phyloP scores from a whole-genome alignment of 2,888 invertebrate genomes.

The Hirtodrosophila alboralis region DNA sequence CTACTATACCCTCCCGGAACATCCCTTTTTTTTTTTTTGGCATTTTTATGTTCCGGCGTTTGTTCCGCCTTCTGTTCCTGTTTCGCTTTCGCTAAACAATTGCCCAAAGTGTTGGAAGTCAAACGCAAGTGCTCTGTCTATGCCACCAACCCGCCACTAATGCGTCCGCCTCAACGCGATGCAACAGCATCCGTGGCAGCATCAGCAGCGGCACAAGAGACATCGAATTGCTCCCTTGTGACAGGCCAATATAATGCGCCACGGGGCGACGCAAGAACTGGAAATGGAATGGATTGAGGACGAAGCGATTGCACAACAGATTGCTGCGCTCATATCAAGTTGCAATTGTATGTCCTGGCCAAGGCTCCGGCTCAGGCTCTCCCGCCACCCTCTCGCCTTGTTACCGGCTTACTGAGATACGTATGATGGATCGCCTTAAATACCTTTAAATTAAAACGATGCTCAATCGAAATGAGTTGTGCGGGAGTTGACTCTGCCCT shows the following conservation, averaged over 20 bases:
- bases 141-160: slow-evolving; percentile 73
- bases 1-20: slow-evolving; percentile 38
- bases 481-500: slow-evolving; percentile 29
- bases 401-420: slow-evolving; percentile 61
- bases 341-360: slow-evolving; percentile 63
- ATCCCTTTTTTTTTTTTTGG: slow-evolving; percentile 61
- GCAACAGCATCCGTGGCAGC: slow-evolving; percentile 33
- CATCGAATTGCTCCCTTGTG: slow-evolving; percentile 84
- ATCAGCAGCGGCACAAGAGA: slow-evolving; percentile 51
- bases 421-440: slow-evolving; percentile 83
- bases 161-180: slow-evolving; percentile 65
- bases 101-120: slow-evolving; percentile 83
- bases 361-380: background rate
- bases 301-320: slow-evolving; percentile 80
- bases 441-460: slow-evolving; percentile 83
- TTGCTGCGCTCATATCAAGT: slow-evolving; percentile 83
- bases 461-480: slow-evolving; percentile 70
- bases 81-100: slow-evolving; percentile 75
- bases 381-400: no score
- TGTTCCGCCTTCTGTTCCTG: slow-evolving; percentile 83
- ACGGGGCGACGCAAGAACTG: slow-evolving; percentile 71
- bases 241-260: slow-evolving; percentile 84
- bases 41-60: slow-evolving; percentile 83
- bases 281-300: background rate
- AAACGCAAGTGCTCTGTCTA: slow-evolving; percentile 75